phyloP scores from a whole-genome alignment of 2,888 invertebrate genomes.

The Flexamia atlantica region DNA sequence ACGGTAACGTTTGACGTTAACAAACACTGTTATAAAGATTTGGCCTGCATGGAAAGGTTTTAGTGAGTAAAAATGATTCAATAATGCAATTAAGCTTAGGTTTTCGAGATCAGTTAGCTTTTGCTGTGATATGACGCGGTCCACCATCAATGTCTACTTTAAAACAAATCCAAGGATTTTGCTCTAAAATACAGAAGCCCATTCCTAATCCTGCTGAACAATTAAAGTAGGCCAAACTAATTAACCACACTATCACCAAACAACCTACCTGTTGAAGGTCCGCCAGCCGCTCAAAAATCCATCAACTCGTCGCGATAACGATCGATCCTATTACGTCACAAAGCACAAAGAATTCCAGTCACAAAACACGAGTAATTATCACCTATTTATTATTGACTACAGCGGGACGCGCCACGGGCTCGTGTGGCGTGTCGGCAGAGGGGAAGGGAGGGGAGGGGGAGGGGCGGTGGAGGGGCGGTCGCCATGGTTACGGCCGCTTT shows the following conservation, averaged over 20 bases:
- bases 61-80: too few species aligned
- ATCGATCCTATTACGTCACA: background rate
- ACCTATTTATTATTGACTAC: conserved; percentile 58
- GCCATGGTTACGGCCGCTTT: conserved; percentile 67
- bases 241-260: background rate
- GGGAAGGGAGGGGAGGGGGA: conserved; percentile 56
- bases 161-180: too few species aligned
- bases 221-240: too few species aligned
- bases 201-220: too few species aligned
- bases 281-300: conserved; percentile 17
- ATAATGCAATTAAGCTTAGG: too few species aligned
- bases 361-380: conserved; percentile 59
- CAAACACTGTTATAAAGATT: too few species aligned
- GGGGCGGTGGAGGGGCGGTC: conserved; percentile 61
- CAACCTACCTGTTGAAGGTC: background rate
- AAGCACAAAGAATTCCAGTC: conserved; percentile 48
- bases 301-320: background rate
- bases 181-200: too few species aligned
- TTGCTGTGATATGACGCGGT: too few species aligned
- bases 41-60: too few species aligned
- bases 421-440: conserved; percentile 1
- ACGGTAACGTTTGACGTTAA: too few species aligned
- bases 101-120: too few species aligned
- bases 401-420: conserved; percentile 23
- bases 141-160: too few species aligned